phyloP scores from a whole-genome alignment of 2,797 vertebrate species.

The Dendrocincla tyrannina region DNA sequence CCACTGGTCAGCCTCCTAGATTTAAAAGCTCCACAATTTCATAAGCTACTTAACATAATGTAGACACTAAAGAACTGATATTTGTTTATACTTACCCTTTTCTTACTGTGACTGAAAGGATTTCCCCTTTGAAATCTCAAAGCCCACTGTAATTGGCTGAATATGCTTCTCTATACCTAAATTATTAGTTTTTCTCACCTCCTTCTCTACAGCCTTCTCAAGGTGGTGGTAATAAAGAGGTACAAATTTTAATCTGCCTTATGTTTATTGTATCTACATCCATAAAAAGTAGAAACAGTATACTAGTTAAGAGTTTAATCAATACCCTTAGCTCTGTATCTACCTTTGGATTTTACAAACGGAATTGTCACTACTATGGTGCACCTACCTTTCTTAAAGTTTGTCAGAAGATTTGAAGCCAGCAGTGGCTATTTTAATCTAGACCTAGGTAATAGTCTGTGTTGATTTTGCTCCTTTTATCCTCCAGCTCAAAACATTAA shows the following conservation, averaged over 20 bases:
- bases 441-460: not conserved
- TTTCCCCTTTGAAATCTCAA: not conserved
- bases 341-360: not conserved
- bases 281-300: not conserved
- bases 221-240: not conserved
- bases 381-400: not conserved
- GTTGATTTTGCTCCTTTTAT: not conserved
- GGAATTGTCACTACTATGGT: not conserved
- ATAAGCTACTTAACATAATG: not conserved
- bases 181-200: not conserved
- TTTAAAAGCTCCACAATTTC: not conserved
- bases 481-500: not conserved
- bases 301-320: not conserved
- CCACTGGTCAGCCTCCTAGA: not conserved
- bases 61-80: not conserved
- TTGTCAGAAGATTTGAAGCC: not conserved
- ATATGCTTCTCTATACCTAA: not conserved
- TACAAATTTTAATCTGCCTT: not conserved
- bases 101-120: not conserved
- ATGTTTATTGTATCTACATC: not conserved
- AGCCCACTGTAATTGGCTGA: rapidly evolving
- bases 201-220: not conserved
- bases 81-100: not conserved
- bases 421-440: not conserved
- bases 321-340: not conserved